phyloP scores from a whole-genome alignment of 2,888 invertebrate genomes.

The Melikaiella ostensackeni region DNA sequence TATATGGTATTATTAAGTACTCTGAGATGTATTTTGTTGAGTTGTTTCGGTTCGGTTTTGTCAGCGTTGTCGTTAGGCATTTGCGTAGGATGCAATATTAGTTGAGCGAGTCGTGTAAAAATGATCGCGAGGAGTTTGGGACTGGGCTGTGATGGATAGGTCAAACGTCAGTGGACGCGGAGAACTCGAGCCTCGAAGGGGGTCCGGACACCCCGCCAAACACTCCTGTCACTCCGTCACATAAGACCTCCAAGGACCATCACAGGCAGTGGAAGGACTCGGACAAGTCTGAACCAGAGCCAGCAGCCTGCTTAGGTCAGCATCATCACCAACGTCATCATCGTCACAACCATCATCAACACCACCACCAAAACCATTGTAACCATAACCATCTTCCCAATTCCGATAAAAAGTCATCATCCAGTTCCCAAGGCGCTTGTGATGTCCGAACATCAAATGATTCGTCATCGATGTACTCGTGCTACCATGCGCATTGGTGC shows the following conservation, averaged over 20 bases:
- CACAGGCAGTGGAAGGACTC: slow-evolving; percentile 70
- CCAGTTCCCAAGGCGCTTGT: slow-evolving; percentile 66
- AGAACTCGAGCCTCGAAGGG: slow-evolving; percentile 72
- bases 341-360: slow-evolving; percentile 77
- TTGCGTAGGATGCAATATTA: slow-evolving; percentile 75
- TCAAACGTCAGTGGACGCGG: slow-evolving; percentile 76
- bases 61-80: slow-evolving; percentile 75
- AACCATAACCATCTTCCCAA: slow-evolving; percentile 60
- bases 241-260: slow-evolving; percentile 67
- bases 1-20: slow-evolving; percentile 40
- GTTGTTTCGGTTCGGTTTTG: slow-evolving; percentile 69
- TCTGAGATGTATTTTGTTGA: slow-evolving; percentile 46
- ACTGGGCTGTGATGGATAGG: slow-evolving; percentile 77
- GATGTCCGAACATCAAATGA: slow-evolving; percentile 66
- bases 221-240: slow-evolving; percentile 75
- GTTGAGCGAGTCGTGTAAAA: slow-evolving; percentile 67
- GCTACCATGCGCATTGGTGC: slow-evolving; percentile 75
- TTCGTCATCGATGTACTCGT: slow-evolving; percentile 73
- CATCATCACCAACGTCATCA: slow-evolving; percentile 60
- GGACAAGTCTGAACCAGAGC: slow-evolving; percentile 65
- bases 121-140: slow-evolving; percentile 72
- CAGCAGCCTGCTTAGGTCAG: slow-evolving; percentile 72
- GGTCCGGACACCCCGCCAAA: slow-evolving; percentile 75
- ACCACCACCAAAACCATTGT: slow-evolving; percentile 65
- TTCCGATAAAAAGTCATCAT: slow-evolving; percentile 72